phyloP scores from a whole-genome alignment of 53 echinoderm and acorn worm genomes.

The Echinarachnius parma region DNA sequence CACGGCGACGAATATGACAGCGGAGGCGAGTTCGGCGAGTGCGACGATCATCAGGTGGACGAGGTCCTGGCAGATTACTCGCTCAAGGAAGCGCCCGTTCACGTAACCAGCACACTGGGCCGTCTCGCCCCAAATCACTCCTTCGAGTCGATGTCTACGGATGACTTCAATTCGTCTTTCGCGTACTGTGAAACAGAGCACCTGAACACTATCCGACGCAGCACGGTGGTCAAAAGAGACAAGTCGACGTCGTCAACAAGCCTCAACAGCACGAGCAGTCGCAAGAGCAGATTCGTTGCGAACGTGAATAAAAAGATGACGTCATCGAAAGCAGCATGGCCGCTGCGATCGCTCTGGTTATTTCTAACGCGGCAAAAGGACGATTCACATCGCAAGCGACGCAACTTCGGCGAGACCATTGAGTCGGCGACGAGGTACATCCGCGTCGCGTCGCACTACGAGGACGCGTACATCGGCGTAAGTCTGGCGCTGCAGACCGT shows the following conservation, averaged over 20 bases:
- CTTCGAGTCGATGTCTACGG: slow-evolving; percentile 23
- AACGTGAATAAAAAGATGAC: slow-evolving; percentile 30
- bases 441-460: slow-evolving; percentile 20
- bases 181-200: slow-evolving; percentile 31
- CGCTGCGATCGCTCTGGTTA: slow-evolving; percentile 20
- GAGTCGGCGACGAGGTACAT: slow-evolving; percentile 35
- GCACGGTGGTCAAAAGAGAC: slow-evolving; percentile 4
- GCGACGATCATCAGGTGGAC: slow-evolving; percentile 33
- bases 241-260: slow-evolving; percentile 7
- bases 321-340: slow-evolving; percentile 22
- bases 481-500: slow-evolving; percentile 23
- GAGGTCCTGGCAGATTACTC: slow-evolving; percentile 32
- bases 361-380: slow-evolving; percentile 35
- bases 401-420: slow-evolving; percentile 21
- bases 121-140: slow-evolving; percentile 20
- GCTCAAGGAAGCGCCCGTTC: slow-evolving; percentile 12
- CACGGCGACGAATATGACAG: slow-evolving; percentile 30
- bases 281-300: slow-evolving; percentile 30
- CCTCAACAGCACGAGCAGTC: slow-evolving; percentile 7
- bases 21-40: slow-evolving; percentile 33
- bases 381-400: neutral
- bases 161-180: slow-evolving; percentile 26
- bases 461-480: slow-evolving; percentile 13
- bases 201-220: slow-evolving; percentile 26
- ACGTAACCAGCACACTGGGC: neutral